phyloP scores from a whole-genome alignment of 2,113 vertebrate species.

The Ibidorhyncha struthersii region DNA sequence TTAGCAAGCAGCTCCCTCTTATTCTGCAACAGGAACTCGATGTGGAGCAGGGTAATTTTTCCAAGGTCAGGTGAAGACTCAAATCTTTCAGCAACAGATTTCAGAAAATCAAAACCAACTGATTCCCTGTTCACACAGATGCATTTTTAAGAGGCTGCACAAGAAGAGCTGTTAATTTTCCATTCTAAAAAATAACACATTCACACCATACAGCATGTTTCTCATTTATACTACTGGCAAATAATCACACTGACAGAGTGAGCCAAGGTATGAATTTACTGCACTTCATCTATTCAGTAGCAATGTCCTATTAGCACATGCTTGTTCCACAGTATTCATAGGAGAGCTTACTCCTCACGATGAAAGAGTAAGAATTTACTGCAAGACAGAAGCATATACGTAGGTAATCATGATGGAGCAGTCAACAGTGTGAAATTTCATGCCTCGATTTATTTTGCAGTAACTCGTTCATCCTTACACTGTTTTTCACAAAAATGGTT shows the following conservation, averaged over 20 bases:
- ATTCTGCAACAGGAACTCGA: constrained; percentile 85
- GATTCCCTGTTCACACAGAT: constrained; percentile 79
- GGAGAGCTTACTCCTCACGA: not conserved
- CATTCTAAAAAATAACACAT: not conserved
- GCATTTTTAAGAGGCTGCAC: constrained; percentile 43
- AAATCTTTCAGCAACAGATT: constrained; percentile 82
- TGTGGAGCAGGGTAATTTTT: constrained; percentile 80
- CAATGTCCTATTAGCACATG: not conserved
- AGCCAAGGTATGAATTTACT: constrained; percentile 21
- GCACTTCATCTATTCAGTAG: not conserved
- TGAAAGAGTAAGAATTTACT: not conserved
- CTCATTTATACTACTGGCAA: not conserved
- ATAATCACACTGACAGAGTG: not conserved
- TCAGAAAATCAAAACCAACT: constrained; percentile 86
- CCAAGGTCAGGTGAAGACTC: constrained; percentile 83
- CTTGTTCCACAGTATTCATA: not conserved
- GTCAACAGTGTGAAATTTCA: not conserved
- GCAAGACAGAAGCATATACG: not conserved
- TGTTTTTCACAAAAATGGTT: not conserved
- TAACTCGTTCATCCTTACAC: not conserved
- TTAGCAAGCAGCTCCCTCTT: constrained; percentile 83
- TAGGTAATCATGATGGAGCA: not conserved
- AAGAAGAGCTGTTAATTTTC: constrained; percentile 35
- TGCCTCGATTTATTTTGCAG: not conserved
- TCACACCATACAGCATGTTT: not conserved